Base-by-base conservation (phyloP, 2,888 invertebrate species). In the Drosophila pseudotalamancana region DNA sequence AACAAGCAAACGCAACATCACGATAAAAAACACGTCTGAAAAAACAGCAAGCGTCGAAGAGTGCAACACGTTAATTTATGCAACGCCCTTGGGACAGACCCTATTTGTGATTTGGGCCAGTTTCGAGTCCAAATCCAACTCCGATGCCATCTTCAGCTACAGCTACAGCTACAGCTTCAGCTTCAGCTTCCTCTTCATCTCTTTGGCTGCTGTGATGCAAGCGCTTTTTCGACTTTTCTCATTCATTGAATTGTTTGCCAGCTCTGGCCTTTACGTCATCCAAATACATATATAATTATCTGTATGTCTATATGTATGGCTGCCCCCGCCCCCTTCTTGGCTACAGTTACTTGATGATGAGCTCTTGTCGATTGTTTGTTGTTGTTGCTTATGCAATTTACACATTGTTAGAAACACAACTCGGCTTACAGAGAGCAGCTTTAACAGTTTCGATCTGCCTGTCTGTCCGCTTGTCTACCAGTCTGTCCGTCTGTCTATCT, bases 81-180 rank as follows among this genome's bases (percentile, higher is more conserved):
- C 87, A 84, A 77, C 85, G 81, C 81, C 81, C 81, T 81, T 81
- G 81, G 87, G 61, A 59, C 64, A 67, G 50, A 62, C 62, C 64
- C 57, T 57, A 59, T 61, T 72, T 67, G 64, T 77, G 72, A 87
- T 69, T 75, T 78, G 75, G 75, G 77, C 63, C 72, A 87, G 6
- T 57, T 27, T 27, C 11, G 46, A 19, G 21, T 16, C 23, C 6
- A 14, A 18, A 6, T 45, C 3, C 9, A 42, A 12, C 53, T 19
- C 27, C n/a, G 27, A 6, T 37, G 12, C 16, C 23, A 16, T 11
- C 32, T 34, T 16, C 14, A 6, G 45, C 12, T 14, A 19, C 32
- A 39, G 8, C 18, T 9, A 3, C 34, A 45, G 6, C 18, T 29
- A 3, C 31, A 45, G 12, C 16, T 21, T 11, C 32, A 29, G 4